Base-by-base conservation (phyloP, 1,140 invertebrate species). In the Psix sp. region DNA sequence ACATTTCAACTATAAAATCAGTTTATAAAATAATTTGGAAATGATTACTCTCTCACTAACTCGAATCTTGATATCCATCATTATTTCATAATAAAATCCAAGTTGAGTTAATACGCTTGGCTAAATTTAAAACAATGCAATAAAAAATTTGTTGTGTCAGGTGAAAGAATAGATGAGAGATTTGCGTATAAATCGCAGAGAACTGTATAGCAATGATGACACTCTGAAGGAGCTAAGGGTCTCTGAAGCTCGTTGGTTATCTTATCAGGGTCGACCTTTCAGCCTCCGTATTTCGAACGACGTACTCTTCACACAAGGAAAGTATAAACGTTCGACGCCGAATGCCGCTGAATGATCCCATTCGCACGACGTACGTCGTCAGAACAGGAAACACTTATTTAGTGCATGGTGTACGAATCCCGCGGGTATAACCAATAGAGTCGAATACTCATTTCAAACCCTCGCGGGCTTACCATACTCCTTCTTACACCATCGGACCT, bases 301-400 rank as follows among this genome's bases (percentile, higher is more conserved):
- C 54, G 29, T 54, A 29, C 26, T 46, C 42, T 46, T 36, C 49
- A 57, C 46, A 18, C 59, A 24, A 67, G 63, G 60, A 72, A 77
- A 73, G 59, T 67, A 63, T 56, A 49, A 60, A 76, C 68, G 67
- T 76, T 76, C 68, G 74, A 72, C 38, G 51, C 33, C 74, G 65
- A 67, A 73, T 77, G 54, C 65, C 35, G 15, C 31, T 11, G 38
- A 54, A 42, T 48, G 70, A 68, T 77, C 59, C 59, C 70, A 73
- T 77, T 77, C 70, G 65, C 62, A 65, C 43, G 65, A 65, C 63
- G 43, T 35, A 20, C 48, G 42, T 42, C 63, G 38, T 48, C 57
- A 45, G 59, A 60, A 77, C 74, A 77, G 74, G 74, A 77, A 77
- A 68, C 52, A 66, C 74, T 77, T 77, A 70, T 63, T 77, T 73